Percentiles rank a stretch among this genome's conserved stretches.
Conservation (phyloP, 1,140 invertebrate genomes). For the Bombus difficillimus region DNA sequence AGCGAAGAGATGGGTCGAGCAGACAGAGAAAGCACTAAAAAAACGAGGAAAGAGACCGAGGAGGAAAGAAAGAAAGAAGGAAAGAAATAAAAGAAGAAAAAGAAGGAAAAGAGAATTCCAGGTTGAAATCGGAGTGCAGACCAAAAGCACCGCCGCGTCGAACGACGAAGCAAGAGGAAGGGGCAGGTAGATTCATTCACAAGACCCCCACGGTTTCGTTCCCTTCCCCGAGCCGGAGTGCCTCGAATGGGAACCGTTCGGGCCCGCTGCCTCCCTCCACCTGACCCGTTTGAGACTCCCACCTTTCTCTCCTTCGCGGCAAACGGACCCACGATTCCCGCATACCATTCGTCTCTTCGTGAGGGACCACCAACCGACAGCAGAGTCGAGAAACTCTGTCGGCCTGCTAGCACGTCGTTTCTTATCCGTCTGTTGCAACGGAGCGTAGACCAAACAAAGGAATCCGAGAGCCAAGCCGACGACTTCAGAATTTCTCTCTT, state of each 20-base stretch:
- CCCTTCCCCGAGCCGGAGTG: background rate
- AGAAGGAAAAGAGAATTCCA: conserved; percentile 58
- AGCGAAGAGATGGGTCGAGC: conserved; percentile 21
- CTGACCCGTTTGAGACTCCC: conserved; percentile 15
- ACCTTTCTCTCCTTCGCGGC: background rate
- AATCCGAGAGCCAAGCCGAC: conserved; percentile 62
- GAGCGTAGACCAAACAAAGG: conserved; percentile 73
- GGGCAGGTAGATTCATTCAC: conserved; percentile 74
- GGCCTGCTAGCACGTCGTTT: conserved; percentile 65
- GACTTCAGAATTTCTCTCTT: conserved; percentile 54
- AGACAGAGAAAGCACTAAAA: conserved; percentile 16
- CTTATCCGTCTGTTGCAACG: conserved; percentile 64
- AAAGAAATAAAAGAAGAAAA: background rate
- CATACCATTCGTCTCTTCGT: conserved; percentile 67
- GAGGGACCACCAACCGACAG: conserved; percentile 72
- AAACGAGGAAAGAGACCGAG: background rate
- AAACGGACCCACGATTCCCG: conserved; percentile 54
- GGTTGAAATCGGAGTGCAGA: conserved; percentile 67
- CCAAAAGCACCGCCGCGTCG: conserved; percentile 69
- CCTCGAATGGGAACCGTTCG: conserved; percentile 31
- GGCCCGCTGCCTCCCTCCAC: conserved; percentile 7
- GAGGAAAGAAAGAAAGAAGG: background rate
- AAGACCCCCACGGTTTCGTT: conserved; percentile 70
- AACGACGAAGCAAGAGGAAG: background rate
- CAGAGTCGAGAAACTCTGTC: conserved; percentile 64